Percentiles rank a stretch among this genome's conserved stretches.
phyloP scores from a whole-genome alignment of 1,140 invertebrate genomes.

The Drosophila mayri region DNA sequence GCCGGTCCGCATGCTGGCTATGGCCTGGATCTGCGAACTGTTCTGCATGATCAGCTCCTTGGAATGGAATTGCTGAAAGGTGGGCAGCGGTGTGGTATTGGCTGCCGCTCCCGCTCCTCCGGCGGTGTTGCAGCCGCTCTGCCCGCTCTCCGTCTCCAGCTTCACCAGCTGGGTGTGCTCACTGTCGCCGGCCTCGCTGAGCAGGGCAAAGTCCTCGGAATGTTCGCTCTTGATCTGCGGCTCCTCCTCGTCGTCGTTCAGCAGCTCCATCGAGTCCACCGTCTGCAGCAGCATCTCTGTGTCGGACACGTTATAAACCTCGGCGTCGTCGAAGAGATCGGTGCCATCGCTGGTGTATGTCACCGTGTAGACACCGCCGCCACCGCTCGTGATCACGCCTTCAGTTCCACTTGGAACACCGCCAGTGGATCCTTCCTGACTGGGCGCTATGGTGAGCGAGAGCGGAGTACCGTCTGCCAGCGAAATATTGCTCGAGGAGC shows the following conservation, averaged over 20 bases:
- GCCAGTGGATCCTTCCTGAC: constrained; percentile 30
- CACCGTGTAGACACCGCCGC: constrained; percentile 77
- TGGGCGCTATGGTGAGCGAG: constrained; percentile 73
- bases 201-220: constrained; percentile 79
- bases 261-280: constrained; percentile 88
- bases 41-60: constrained; percentile 85
- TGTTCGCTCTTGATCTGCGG: constrained; percentile 87
- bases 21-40: constrained; percentile 84
- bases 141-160: constrained; percentile 52
- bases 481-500: constrained; percentile 51
- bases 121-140: constrained; percentile 1
- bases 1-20: constrained; percentile 81
- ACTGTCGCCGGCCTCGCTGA: constrained; percentile 58
- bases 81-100: constrained; percentile 90
- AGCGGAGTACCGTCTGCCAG: constrained; percentile 73
- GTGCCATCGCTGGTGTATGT: constrained; percentile 77
- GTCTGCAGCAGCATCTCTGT: constrained; percentile 88
- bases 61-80: constrained; percentile 91
- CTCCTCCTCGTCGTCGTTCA: constrained; percentile 88
- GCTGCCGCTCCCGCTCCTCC: constrained; percentile 34
- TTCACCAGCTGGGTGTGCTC: constrained; percentile 65
- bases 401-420: constrained; percentile 34
- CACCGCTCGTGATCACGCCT: constrained; percentile 37
- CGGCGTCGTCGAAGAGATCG: constrained; percentile 84
- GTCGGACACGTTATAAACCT: constrained; percentile 91